Base-by-base conservation (phyloP, 2,113 vertebrate genomes). In the Mugil cephalus region DNA sequence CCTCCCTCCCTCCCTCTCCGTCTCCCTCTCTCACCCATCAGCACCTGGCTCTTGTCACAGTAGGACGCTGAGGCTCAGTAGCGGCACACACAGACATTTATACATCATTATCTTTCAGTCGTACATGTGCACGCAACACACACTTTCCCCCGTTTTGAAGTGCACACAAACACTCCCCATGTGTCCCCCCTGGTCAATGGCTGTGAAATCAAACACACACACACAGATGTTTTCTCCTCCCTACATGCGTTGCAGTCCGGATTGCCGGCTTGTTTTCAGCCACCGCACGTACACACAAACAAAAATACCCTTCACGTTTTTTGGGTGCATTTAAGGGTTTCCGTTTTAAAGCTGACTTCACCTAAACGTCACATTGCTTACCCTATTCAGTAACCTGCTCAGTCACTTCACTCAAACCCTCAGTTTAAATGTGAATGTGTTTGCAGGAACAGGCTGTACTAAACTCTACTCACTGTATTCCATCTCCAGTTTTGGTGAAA, bases 11-110 rank as follows among this genome's bases (percentile, higher is more conserved):
- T 47, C n/a, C 14, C 15, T 53, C 47, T 36, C 56, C 36, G 24
- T 30, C 66, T 69, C 65, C 51, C 58, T 73, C 62, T 21, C 51
- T 68, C 63, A 48, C 69, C 48, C 42, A 68, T 63, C 75, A 74
- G 74, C 90, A 92, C 90, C 90, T 92, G 90, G 86, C 90, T 91
- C 90, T 91, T 82, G 80, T 82, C 89, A 82, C 90, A 87, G 86
- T 72, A 46, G 86, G 90, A 79, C 58, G 66, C 64, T 42, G 70
- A 70, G 69, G 74, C 76, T 89, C 75, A 71, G 51, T 71, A 62
- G 83, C 74, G 73, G 74, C 74, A 84, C 59, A 85, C 59, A 69
- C 79, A 85, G 69, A 85, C 79, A 79, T 69, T 89, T 85, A 77
- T 75, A 80, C 85, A 84, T 88, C 82, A 86, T 88, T 89, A 88